Percentiles rank a stretch among this genome's conserved stretches.
phyloP scores from a whole-genome alignment of 2,888 invertebrate species.

The Emmelina monodactyla region DNA sequence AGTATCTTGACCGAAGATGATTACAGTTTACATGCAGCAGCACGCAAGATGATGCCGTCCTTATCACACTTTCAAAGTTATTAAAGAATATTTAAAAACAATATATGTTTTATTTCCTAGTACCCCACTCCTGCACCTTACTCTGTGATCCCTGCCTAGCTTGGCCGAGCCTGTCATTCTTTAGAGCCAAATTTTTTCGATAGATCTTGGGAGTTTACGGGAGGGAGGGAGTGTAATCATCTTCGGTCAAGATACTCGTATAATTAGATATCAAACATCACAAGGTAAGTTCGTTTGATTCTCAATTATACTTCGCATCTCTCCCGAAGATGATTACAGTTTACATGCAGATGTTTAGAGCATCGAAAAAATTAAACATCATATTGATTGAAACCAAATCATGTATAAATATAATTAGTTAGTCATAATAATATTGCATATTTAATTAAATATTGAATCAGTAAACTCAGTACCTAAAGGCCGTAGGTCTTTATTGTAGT shows the following conservation, averaged over 20 bases:
- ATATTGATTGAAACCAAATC: too few species aligned
- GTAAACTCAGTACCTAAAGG: background rate
- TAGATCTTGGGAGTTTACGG: background rate
- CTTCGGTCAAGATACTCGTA: conserved; percentile 11
- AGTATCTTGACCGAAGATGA: conserved; percentile 2
- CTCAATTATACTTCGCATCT: conserved; percentile 11
- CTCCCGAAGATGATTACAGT: conserved; percentile 9
- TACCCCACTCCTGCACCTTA: too few species aligned
- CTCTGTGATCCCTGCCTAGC: too few species aligned
- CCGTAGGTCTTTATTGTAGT: background rate
- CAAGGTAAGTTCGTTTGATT: conserved; percentile 13
- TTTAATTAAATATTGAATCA: too few species aligned
- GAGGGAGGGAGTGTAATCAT: conserved; percentile 6
- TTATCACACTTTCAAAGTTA: conserved; percentile 4
- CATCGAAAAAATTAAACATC: too few species aligned
- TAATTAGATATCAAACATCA: conserved; percentile 13
- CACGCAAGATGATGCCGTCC: conserved; percentile 3
- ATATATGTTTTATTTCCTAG: too few species aligned
- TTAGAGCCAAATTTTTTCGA: background rate
- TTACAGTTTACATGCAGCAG: conserved; percentile 2
- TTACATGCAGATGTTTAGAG: conserved; percentile 13
- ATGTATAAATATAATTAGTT: too few species aligned
- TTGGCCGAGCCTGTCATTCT: background rate
- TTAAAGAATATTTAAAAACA: background rate
- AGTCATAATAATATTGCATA: background rate